Conservation (phyloP, 2,797 vertebrate genomes). For the Chrysocyon brachyurus region DNA sequence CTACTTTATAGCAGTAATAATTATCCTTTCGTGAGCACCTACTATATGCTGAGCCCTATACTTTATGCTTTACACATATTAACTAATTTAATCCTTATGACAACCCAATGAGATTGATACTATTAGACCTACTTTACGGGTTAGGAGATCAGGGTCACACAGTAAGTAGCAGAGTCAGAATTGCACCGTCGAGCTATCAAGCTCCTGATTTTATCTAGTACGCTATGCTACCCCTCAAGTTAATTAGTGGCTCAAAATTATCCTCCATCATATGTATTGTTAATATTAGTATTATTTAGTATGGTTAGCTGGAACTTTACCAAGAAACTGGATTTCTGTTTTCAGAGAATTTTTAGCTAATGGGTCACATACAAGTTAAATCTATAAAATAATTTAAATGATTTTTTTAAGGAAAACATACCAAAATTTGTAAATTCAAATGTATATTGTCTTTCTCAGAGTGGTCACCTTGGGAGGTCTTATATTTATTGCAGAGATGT, state of each 20-base stretch:
- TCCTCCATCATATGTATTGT: background rate
- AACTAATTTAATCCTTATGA: background rate
- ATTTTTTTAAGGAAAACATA: background rate
- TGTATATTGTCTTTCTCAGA: background rate
- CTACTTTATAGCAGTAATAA: background rate
- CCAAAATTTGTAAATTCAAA: constrained; percentile 7
- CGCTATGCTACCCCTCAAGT: background rate
- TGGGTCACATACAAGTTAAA: background rate
- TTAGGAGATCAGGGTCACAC: background rate
- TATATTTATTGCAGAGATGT: background rate
- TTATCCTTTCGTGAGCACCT: background rate
- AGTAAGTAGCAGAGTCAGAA: background rate
- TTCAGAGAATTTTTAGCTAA: constrained; percentile 22
- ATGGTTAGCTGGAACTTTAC: background rate
- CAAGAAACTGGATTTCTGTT: background rate
- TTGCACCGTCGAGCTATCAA: background rate
- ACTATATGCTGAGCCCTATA: background rate
- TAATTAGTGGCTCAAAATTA: background rate
- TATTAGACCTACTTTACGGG: background rate
- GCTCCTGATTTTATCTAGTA: background rate
- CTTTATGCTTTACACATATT: background rate
- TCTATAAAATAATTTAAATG: background rate
- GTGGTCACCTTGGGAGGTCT: background rate
- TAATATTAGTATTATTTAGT: background rate
- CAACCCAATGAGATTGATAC: background rate